Evolutionary conservation across 2,797 vertebrate genomes (phyloP), one percentile per base, ranked within the genome.

Genomic region (Macroramphosus scolopax): DNA sequence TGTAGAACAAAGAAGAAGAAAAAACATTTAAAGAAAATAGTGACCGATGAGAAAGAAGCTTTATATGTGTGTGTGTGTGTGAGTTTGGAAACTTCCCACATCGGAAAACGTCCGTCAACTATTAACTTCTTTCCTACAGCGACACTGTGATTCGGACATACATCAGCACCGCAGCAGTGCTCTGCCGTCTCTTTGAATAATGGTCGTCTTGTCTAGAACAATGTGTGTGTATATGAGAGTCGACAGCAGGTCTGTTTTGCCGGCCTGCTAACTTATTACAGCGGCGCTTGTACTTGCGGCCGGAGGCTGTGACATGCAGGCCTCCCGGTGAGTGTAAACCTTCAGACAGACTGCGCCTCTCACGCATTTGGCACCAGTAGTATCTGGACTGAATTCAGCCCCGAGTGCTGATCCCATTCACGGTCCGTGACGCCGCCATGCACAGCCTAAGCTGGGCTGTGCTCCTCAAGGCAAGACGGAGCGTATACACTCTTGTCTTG

Each of bases 391-490:
- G 17, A 5, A 12, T 53, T 55, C 58, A 56, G 18, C 37, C 8
- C 13, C 11, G 9, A 47, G 32, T 17, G 35, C 41, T 18, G 32
- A 64, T 63, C 68, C 43, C 56, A 52, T 59, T 73, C 37, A 38
- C 40, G 40, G 49, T 36, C 10, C 14, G 38, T 43, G 70, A 54
- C 31, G 48, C 47, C 29, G 17, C 25, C 46, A 2, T 44, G 14
- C 36, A 6, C 39, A 11, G 34, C 30, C 51, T 48, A 36, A 67
- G 40, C 29, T 1, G 20, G 28, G 36, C 31, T 30, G 50, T 50
- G 49, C 13, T 39, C 57, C 57, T 59, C 63, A n/a, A 41, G 78
- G 67, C 75, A 66, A 75, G 66, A 82, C 51, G 1, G 47, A 75
- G 63, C 62, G 40, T 22, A 77, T 36, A 67, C 48, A 66, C 50